These are phyloP conservation scores for Cochlearius cochlearius DNA, from an alignment of 2,113 vertebrate species.

Conservation along the genomic window DNA sequence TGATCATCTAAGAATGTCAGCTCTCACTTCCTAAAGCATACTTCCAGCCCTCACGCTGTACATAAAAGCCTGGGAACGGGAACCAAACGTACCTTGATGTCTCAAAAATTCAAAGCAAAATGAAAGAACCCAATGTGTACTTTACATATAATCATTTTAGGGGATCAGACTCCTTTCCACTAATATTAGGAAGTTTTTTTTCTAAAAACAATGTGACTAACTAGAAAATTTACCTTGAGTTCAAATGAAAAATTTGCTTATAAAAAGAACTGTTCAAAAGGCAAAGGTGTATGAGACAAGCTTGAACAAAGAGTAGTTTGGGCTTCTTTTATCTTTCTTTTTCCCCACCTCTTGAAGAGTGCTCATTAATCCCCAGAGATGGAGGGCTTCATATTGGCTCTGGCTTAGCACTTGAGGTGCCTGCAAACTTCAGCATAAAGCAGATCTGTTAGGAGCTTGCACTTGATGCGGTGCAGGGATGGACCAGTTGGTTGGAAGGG, in stretches of 20 bases:
- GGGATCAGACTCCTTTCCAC: neutral
- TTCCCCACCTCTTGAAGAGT: neutral
- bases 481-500: neutral
- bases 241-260: neutral
- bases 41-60: neutral
- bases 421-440: neutral
- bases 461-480: neutral
- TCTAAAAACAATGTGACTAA: neutral
- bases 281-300: neutral
- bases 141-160: neutral
- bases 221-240: neutral
- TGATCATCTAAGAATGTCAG: neutral
- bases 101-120: conserved; percentile 6
- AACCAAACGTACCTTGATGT: neutral
- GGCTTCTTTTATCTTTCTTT: neutral
- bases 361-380: neutral
- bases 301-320: neutral
- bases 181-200: neutral
- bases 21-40: neutral
- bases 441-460: neutral
- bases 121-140: neutral
- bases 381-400: neutral
- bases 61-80: neutral
- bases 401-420: neutral
- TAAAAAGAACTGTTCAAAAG: neutral